These are phyloP conservation scores for Taurulus bubalis DNA, from an alignment of 2,113 vertebrate species.

Conservation along the genomic window DNA sequence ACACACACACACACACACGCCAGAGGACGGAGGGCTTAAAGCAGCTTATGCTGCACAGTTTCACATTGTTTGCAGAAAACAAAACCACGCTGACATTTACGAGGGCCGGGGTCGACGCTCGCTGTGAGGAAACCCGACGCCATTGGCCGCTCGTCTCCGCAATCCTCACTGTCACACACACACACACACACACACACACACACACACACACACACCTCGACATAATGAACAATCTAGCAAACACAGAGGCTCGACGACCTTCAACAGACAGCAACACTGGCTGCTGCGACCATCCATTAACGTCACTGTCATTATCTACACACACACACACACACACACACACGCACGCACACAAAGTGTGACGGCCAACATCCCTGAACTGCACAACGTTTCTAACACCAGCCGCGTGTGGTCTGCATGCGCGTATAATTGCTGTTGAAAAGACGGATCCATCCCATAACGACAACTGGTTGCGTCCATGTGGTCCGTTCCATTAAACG, in stretches of 20 bases:
- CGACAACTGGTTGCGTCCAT: too few species aligned
- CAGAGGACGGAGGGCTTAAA: conserved; percentile 67
- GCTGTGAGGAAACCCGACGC: conserved; percentile 72
- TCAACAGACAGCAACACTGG: conserved; percentile 60
- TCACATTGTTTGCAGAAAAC: conserved; percentile 79
- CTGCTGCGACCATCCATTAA: too few species aligned
- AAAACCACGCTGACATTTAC: conserved; percentile 82
- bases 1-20: too few species aligned
- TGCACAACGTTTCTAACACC: too few species aligned
- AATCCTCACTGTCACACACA: conserved; percentile 50
- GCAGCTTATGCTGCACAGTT: conserved; percentile 67
- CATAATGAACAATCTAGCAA: conserved; percentile 53
- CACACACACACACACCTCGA: not conserved
- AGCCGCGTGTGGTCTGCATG: too few species aligned
- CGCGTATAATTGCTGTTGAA: too few species aligned
- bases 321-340: conserved; percentile 1
- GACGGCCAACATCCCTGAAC: too few species aligned
- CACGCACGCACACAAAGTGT: conserved; percentile 3
- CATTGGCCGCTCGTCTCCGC: conserved; percentile 54
- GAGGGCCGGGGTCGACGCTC: conserved; percentile 29
- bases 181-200: conserved; percentile 2
- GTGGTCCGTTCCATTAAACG: too few species aligned
- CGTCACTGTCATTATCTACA: conserved; percentile 49
- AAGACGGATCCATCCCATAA: too few species aligned
- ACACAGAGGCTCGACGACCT: conserved; percentile 57